phyloP scores from a whole-genome alignment of 2,888 invertebrate species.

The Brenthis ino region DNA sequence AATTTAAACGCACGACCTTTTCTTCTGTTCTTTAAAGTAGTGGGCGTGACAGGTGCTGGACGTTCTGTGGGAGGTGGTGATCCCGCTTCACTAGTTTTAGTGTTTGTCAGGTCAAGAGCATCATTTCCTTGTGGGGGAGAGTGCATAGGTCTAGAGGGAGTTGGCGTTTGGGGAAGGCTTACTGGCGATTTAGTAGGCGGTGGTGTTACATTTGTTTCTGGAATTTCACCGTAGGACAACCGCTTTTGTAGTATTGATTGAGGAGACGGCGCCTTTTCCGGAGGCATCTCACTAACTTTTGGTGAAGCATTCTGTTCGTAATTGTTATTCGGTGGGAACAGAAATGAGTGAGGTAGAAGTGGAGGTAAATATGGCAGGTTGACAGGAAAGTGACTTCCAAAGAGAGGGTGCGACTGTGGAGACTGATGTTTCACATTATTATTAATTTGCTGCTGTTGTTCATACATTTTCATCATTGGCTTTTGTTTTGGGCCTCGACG shows the following conservation, averaged over 20 bases:
- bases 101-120: constrained; percentile 83
- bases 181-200: constrained; percentile 59
- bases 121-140: constrained; percentile 56
- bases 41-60: constrained; percentile 63
- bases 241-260: constrained; percentile 70
- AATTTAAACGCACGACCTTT: constrained; percentile 94
- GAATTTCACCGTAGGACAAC: constrained; percentile 59
- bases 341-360: constrained; percentile 73
- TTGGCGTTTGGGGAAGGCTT: constrained; percentile 57
- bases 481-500: constrained; percentile 91
- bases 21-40: constrained; percentile 85
- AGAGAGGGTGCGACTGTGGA: constrained; percentile 65
- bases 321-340: constrained; percentile 77
- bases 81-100: constrained; percentile 69
- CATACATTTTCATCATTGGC: constrained; percentile 66
- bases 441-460: constrained; percentile 56
- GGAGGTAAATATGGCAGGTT: constrained; percentile 74
- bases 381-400: constrained; percentile 72
- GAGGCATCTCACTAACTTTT: constrained; percentile 51
- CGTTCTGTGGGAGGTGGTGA: constrained; percentile 59
- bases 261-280: constrained; percentile 60
- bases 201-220: constrained; percentile 50
- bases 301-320: constrained; percentile 65
- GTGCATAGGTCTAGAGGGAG: constrained; percentile 43
- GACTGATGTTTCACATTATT: constrained; percentile 54